A percentile compares a stretch with the other conserved stretches of the same genome.
Evolutionary conservation across 2,888 invertebrate genomes (phyloP).

Genomic region (Subacronicta megacephala): DNA sequence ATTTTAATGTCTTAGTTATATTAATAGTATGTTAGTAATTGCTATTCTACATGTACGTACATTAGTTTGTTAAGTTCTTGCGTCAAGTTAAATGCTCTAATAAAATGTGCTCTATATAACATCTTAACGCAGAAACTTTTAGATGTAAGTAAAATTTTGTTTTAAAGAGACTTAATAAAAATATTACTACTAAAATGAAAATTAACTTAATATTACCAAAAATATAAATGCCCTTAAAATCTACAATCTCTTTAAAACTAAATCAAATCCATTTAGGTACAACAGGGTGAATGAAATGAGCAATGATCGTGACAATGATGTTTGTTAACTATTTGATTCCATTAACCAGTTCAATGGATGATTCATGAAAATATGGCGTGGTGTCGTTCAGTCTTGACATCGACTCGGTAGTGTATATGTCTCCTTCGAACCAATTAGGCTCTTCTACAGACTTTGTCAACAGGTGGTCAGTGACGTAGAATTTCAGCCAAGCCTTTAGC

Average conservation of each 20-base stretch:
- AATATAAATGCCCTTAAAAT: constrained; percentile 61
- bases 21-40: constrained; percentile 69
- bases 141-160: constrained; percentile 56
- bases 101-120: constrained; percentile 41
- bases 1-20: constrained; percentile 75
- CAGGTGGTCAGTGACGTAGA: constrained; percentile 88
- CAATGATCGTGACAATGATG: constrained; percentile 64
- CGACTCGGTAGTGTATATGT: constrained; percentile 80
- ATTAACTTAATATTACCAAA: constrained; percentile 42
- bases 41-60: constrained; percentile 67
- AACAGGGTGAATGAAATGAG: constrained; percentile 73
- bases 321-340: constrained; percentile 81
- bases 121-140: constrained; percentile 62
- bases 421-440: constrained; percentile 84
- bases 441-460: constrained; percentile 86
- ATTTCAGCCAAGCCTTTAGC: constrained; percentile 90
- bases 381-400: constrained; percentile 77
- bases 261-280: constrained; percentile 64
- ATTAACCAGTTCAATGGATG: constrained; percentile 86
- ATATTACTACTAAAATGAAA: constrained; percentile 29
- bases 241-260: constrained; percentile 75
- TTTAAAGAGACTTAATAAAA: constrained; percentile 70
- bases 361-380: constrained; percentile 78
- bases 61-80: constrained; percentile 66
- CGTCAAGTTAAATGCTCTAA: constrained; percentile 53